These are phyloP conservation scores for Rhincodon typus DNA, from an alignment of 2,797 vertebrate genomes.

Conservation along the genomic window DNA sequence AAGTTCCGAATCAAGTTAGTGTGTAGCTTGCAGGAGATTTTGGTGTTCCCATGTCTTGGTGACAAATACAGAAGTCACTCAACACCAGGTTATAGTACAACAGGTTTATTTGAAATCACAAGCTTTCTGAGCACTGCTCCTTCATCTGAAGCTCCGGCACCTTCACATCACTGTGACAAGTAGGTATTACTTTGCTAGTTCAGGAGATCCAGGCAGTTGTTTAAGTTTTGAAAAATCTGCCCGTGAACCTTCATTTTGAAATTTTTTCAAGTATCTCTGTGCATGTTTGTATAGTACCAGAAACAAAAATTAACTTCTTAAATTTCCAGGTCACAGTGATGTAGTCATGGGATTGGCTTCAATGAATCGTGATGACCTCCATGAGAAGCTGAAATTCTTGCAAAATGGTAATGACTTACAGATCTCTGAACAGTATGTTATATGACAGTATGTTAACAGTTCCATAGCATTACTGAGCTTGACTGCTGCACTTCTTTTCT, in stretches of 20 bases:
- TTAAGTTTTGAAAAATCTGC: background rate
- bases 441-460: background rate
- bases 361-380: constrained; percentile 62
- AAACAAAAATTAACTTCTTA: background rate
- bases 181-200: background rate
- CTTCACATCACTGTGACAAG: background rate
- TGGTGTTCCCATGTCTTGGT: background rate
- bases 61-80: too few species aligned
- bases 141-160: too few species aligned
- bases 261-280: background rate
- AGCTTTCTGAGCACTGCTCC: too few species aligned
- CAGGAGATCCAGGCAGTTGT: background rate
- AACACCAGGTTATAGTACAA: too few species aligned
- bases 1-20: background rate
- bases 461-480: background rate
- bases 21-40: background rate
- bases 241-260: background rate
- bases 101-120: too few species aligned
- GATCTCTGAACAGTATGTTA: background rate
- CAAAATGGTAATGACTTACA: constrained; percentile 68
- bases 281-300: background rate
- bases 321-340: constrained; percentile 77
- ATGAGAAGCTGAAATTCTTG: constrained; percentile 73
- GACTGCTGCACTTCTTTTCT: background rate
- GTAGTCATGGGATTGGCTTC: constrained; percentile 89